A percentile compares a stretch with the other conserved stretches of the same genome.
Evolutionary conservation across 2,113 vertebrate genomes (phyloP).

Genomic region (Mobula hypostoma): DNA sequence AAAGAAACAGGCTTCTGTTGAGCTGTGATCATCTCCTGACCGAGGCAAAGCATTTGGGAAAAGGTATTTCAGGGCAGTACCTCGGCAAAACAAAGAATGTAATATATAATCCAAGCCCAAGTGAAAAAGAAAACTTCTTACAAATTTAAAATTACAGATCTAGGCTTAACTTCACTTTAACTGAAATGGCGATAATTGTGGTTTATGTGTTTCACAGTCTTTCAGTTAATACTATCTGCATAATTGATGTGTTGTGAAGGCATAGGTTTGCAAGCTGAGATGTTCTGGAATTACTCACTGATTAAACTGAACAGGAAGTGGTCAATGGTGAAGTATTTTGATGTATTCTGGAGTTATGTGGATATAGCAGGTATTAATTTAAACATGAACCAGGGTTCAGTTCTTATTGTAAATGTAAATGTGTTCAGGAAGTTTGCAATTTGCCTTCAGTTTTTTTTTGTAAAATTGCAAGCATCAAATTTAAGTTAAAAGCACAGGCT

Average conservation of each 20-base stretch:
- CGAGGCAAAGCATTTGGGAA: background rate
- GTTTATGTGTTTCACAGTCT: background rate
- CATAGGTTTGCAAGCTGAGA: background rate
- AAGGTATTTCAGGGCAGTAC: background rate
- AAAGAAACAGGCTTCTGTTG: background rate
- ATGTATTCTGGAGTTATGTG: too few species aligned
- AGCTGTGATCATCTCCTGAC: background rate
- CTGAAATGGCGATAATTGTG: background rate
- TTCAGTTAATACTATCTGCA: background rate
- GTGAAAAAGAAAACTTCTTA: background rate
- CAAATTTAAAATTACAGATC: background rate
- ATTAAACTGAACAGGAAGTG: background rate
- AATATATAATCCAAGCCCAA: background rate
- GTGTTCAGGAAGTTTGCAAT: too few species aligned
- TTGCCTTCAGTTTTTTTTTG: too few species aligned
- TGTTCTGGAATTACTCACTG: background rate
- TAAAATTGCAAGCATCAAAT: too few species aligned
- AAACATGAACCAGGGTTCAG: too few species aligned
- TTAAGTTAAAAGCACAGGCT: too few species aligned
- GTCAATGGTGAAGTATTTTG: background rate
- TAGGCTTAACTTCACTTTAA: background rate
- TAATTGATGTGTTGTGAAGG: background rate
- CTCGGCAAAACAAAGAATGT: background rate
- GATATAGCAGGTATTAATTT: too few species aligned
- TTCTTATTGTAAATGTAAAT: too few species aligned